Evolutionary conservation across 2,797 vertebrate genomes (phyloP).

Genomic region (Erpetoichthys calabaricus): DNA sequence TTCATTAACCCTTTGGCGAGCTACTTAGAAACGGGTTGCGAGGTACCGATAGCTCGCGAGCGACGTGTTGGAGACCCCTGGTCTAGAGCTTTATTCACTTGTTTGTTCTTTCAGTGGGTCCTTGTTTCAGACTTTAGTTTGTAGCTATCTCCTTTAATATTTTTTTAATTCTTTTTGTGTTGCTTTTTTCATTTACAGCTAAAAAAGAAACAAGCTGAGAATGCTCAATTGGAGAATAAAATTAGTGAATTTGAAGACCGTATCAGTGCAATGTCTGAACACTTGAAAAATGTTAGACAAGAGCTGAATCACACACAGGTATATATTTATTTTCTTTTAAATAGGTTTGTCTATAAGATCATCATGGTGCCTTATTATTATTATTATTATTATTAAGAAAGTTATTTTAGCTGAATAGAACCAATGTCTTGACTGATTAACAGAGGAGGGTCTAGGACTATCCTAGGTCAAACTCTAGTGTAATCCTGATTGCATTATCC

Average conservation of each 20-base stretch:
- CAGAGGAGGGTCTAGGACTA: too few species aligned
- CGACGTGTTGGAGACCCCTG: too few species aligned
- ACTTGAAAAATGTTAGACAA: constrained; percentile 58
- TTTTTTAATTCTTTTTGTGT: background rate
- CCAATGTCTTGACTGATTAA: background rate
- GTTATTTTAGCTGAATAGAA: background rate
- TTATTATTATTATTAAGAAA: too few species aligned
- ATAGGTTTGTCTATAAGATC: too few species aligned
- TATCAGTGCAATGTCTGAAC: constrained; percentile 41
- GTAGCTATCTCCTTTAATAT: background rate
- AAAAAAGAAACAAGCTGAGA: constrained; percentile 47
- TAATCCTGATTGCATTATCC: too few species aligned
- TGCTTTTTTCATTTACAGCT: constrained; percentile 45
- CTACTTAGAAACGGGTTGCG: too few species aligned
- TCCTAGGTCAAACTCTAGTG: too few species aligned
- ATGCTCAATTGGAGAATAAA: constrained; percentile 43
- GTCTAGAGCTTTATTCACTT: too few species aligned
- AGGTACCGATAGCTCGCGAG: too few species aligned
- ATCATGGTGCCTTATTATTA: background rate
- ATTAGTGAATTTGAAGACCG: constrained; percentile 45
- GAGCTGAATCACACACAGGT: constrained; percentile 70
- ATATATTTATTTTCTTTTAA: constrained; percentile 2
- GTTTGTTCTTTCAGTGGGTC: too few species aligned
- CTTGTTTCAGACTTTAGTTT: too few species aligned
- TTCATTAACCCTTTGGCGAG: too few species aligned